phyloP scores from a whole-genome alignment of 1,140 invertebrate species.

The Spodoptera litura region DNA sequence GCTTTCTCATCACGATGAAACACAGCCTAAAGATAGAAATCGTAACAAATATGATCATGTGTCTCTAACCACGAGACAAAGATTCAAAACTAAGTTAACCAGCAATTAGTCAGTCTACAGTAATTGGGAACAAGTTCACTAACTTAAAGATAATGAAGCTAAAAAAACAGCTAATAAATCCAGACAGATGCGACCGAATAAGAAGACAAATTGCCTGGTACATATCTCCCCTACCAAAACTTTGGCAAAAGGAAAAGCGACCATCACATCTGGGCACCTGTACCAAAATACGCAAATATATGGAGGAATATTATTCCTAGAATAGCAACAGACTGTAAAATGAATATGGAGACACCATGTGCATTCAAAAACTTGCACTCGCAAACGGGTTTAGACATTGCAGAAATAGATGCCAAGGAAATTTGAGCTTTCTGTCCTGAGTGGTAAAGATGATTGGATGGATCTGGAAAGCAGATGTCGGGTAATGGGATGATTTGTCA shows the following conservation, averaged over 20 bases:
- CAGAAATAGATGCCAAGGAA: slow-evolving; percentile 43
- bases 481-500: slow-evolving; percentile 81
- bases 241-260: slow-evolving; percentile 67
- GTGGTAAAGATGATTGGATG: slow-evolving; percentile 32
- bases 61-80: slow-evolving; percentile 56
- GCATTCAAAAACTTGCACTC: slow-evolving; percentile 72
- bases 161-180: slow-evolving; percentile 70
- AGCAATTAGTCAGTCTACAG: slow-evolving; percentile 69
- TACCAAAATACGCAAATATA: slow-evolving; percentile 75
- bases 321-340: slow-evolving; percentile 85
- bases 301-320: slow-evolving; percentile 80
- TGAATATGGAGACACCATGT: slow-evolving; percentile 78
- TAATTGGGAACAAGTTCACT: slow-evolving; percentile 71
- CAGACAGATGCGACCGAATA: slow-evolving; percentile 67
- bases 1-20: background rate
- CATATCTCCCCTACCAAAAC: slow-evolving; percentile 57
- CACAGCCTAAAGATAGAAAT: slow-evolving; percentile 27
- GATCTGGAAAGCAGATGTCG: slow-evolving; percentile 52
- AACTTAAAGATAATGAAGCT: slow-evolving; percentile 59
- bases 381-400: slow-evolving; percentile 53
- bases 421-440: slow-evolving; percentile 44
- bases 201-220: slow-evolving; percentile 68
- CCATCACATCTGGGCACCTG: slow-evolving; percentile 83
- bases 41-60: slow-evolving; percentile 22
- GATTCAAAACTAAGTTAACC: slow-evolving; percentile 59